These are phyloP conservation scores for Ptychobarbus kaznakovi DNA, from an alignment of 2,797 vertebrate genomes.

Conservation along the genomic window DNA sequence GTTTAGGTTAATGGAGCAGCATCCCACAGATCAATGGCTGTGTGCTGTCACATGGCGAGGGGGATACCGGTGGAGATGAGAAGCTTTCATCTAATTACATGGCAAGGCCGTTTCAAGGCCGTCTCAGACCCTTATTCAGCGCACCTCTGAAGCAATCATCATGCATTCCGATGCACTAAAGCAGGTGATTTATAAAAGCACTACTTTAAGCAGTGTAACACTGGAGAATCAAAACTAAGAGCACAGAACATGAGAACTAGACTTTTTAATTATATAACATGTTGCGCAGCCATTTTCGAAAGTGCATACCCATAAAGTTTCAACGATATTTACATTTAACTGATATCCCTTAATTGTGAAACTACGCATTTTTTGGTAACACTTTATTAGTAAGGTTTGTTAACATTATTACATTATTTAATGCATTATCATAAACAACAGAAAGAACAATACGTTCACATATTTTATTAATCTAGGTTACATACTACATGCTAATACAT, in stretches of 20 bases:
- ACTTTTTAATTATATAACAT: not conserved
- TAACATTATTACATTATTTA: not conserved
- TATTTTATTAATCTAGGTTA: not conserved
- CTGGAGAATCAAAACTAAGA: constrained; percentile 18
- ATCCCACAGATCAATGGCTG: constrained; percentile 49
- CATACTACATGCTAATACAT: not conserved
- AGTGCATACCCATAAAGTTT: not conserved
- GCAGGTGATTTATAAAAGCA: constrained; percentile 4
- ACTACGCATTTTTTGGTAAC: not conserved
- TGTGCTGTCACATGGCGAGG: constrained; percentile 24
- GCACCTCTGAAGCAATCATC: constrained; percentile 62
- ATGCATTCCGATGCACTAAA: constrained; percentile 31
- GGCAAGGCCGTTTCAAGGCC: constrained; percentile 74
- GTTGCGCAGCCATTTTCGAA: not conserved
- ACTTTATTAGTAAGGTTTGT: not conserved
- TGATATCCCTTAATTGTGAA: not conserved
- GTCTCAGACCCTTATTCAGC: constrained; percentile 58
- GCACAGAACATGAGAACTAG: not conserved
- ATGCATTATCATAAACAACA: not conserved
- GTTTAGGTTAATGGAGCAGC: constrained; percentile 32
- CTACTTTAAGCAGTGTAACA: not conserved
- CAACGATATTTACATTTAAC: not conserved
- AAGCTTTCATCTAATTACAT: constrained; percentile 69
- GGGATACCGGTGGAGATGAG: constrained; percentile 63
- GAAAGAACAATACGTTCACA: not conserved